A percentile compares a stretch with the other conserved stretches of the same genome.
phyloP scores from a whole-genome alignment of 2,113 vertebrate genomes.

The Toxostoma redivivum region DNA sequence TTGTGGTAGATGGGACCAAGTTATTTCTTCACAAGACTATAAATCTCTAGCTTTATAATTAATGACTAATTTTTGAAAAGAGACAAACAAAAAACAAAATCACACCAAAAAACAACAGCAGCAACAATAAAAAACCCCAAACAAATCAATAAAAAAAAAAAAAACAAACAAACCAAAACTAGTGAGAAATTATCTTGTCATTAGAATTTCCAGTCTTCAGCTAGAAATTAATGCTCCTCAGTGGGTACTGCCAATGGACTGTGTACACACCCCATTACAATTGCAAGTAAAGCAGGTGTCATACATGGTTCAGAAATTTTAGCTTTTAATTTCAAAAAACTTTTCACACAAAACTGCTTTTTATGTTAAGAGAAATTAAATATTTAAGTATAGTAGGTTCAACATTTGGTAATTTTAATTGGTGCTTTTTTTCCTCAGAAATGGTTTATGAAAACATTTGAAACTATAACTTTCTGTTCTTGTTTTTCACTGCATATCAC shows the following conservation, averaged over 20 bases:
- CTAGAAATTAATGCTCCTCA: neutral
- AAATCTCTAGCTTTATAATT: neutral
- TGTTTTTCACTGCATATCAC: neutral
- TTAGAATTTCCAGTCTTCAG: neutral
- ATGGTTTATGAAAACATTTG: neutral
- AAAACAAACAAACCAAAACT: neutral
- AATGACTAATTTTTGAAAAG: neutral
- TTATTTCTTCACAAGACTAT: neutral
- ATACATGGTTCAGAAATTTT: neutral
- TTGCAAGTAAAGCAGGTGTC: neutral
- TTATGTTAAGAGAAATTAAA: neutral
- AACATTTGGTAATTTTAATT: neutral
- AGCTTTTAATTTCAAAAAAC: neutral
- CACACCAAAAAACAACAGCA: neutral
- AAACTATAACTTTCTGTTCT: neutral
- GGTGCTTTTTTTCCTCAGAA: neutral
- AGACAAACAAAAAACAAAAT: neutral
- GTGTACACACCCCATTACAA: neutral
- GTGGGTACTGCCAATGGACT: neutral
- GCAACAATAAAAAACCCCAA: neutral
- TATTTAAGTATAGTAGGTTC: neutral
- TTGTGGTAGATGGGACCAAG: neutral
- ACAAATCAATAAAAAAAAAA: neutral
- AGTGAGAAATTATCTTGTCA: neutral
- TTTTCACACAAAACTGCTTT: neutral